Conservation (phyloP, 2,888 invertebrate species). For the Panorpa germanica region DNA sequence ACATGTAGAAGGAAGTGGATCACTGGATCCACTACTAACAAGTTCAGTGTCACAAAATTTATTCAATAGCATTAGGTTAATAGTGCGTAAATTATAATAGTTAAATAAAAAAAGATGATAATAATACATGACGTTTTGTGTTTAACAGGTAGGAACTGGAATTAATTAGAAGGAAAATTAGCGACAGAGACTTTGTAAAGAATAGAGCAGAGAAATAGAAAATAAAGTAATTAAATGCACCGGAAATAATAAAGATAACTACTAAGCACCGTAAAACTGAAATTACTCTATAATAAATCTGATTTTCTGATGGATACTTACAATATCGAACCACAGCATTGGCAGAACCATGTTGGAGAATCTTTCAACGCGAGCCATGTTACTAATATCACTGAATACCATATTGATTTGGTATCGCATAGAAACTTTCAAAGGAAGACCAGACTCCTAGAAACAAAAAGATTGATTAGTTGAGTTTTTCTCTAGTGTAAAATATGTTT, state of each 20-base stretch:
- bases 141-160: too few species aligned
- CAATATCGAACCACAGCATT: constrained; percentile 78
- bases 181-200: too few species aligned
- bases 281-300: not conserved
- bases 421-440: constrained; percentile 58
- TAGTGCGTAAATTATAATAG: too few species aligned
- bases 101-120: too few species aligned
- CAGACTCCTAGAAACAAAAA: constrained; percentile 34
- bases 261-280: not conserved
- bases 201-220: too few species aligned
- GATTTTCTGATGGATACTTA: constrained; percentile 30
- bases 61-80: too few species aligned
- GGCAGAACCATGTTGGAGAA: constrained; percentile 61
- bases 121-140: too few species aligned
- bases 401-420: constrained; percentile 77
- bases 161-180: too few species aligned
- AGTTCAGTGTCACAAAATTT: too few species aligned
- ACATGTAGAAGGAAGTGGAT: too few species aligned
- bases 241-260: constrained; percentile 4
- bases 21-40: too few species aligned
- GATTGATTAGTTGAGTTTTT: constrained; percentile 7
- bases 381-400: constrained; percentile 49
- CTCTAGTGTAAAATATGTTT: too few species aligned
- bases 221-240: constrained; percentile 4
- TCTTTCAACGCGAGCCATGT: constrained; percentile 40